Conservation (phyloP, 2,113 vertebrate genomes). For the Chauna torquata region DNA sequence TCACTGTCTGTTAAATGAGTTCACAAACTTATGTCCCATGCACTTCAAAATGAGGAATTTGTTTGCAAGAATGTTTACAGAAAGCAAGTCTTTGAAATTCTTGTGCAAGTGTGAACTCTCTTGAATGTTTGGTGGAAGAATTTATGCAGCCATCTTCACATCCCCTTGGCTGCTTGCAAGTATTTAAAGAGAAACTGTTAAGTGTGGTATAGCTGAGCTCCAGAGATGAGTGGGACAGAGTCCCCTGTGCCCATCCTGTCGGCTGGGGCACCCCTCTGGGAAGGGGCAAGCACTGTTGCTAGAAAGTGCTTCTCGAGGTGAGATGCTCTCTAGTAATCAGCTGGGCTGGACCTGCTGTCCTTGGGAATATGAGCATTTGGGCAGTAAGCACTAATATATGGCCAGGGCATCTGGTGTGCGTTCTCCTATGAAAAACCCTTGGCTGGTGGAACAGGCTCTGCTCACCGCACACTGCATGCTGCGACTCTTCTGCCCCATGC, state of each 20-base stretch:
- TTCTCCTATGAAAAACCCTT: accelerated
- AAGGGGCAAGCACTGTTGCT: neutral
- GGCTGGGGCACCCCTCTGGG: neutral
- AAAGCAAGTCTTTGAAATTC: neutral
- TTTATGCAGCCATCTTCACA: neutral
- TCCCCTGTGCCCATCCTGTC: accelerated
- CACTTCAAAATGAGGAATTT: neutral
- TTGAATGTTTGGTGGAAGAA: neutral
- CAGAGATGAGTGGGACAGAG: neutral
- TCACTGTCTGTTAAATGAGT: neutral
- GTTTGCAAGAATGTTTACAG: neutral
- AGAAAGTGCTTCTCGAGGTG: neutral
- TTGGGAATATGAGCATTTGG: accelerated
- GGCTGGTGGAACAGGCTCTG: neutral
- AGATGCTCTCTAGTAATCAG: accelerated
- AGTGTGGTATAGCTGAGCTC: neutral
- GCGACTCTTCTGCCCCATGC: neutral
- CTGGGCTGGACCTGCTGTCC: neutral
- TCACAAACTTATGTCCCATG: neutral
- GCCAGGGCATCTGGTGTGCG: neutral
- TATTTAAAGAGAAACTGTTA: neutral
- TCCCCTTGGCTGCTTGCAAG: neutral
- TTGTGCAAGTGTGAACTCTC: neutral
- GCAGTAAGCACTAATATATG: accelerated
- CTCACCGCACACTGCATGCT: accelerated